Evolutionary conservation across 2,888 invertebrate genomes (phyloP).

Genomic region (Cybosia mesomella): DNA sequence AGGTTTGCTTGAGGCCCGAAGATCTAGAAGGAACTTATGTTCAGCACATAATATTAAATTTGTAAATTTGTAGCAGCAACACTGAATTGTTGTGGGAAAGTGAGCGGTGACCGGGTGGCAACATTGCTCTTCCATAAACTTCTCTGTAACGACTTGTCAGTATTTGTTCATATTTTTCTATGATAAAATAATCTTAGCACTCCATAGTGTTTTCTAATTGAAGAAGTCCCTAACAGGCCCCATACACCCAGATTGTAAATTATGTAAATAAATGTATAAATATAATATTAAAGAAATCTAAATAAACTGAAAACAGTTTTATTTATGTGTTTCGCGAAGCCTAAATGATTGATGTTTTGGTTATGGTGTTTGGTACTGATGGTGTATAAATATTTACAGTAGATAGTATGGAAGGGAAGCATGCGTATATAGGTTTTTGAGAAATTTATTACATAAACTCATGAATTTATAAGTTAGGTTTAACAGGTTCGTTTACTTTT

Average conservation of each 20-base stretch:
- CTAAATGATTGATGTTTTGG: not conserved
- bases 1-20: too few species aligned
- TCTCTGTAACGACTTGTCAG: too few species aligned
- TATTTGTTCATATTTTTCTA: too few species aligned
- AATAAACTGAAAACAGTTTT: not conserved
- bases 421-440: not conserved
- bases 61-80: too few species aligned
- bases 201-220: too few species aligned
- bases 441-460: not conserved
- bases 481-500: not conserved
- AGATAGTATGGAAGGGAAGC: not conserved
- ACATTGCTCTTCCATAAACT: too few species aligned
- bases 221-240: too few species aligned
- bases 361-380: not conserved
- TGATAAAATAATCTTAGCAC: too few species aligned
- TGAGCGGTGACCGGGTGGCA: too few species aligned
- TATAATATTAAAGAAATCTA: slow-evolving; percentile 1
- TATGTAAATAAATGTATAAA: not conserved
- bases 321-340: not conserved
- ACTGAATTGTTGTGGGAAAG: too few species aligned
- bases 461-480: not conserved
- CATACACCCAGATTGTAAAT: not conserved
- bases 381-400: not conserved
- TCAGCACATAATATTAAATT: too few species aligned
- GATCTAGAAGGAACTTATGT: too few species aligned